phyloP scores from a whole-genome alignment of 2,113 vertebrate species.

The Sturnus vulgaris region DNA sequence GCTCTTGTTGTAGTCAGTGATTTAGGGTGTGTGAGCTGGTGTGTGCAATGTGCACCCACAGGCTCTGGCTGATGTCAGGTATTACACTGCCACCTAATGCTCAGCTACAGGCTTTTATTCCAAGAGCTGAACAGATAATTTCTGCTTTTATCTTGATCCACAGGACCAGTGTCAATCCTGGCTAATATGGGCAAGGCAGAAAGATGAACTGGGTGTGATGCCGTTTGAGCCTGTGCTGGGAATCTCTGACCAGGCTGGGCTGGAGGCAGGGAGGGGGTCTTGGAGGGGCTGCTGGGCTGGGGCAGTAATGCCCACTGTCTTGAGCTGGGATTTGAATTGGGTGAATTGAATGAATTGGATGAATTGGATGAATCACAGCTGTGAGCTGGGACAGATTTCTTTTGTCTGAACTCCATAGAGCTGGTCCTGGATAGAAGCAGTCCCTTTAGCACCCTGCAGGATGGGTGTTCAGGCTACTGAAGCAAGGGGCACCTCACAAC shows the following conservation, averaged over 20 bases:
- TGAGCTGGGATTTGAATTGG: neutral
- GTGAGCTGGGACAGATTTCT: neutral
- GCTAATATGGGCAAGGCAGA: neutral
- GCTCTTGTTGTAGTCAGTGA: neutral
- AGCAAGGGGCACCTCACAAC: neutral
- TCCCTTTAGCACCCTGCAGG: neutral
- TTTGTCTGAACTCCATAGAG: neutral
- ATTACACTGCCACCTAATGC: constrained; percentile 44
- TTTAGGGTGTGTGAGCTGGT: neutral
- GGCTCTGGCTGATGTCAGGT: neutral
- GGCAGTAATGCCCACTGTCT: neutral
- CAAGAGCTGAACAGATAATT: rapidly evolving
- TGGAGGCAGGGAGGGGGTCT: neutral
- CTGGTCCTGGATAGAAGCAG: neutral
- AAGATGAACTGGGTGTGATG: neutral
- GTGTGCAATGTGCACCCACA: rapidly evolving
- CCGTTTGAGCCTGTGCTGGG: neutral
- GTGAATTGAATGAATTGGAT: neutral
- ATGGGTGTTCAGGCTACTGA: neutral
- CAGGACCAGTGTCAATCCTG: neutral
- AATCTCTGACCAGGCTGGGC: neutral
- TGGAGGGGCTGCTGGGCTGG: neutral
- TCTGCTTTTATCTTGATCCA: neutral
- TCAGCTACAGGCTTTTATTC: neutral
- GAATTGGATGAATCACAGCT: neutral